These are phyloP conservation scores for Mactromeris polynyma DNA, from an alignment of 2,888 invertebrate genomes.

Conservation along the genomic window DNA sequence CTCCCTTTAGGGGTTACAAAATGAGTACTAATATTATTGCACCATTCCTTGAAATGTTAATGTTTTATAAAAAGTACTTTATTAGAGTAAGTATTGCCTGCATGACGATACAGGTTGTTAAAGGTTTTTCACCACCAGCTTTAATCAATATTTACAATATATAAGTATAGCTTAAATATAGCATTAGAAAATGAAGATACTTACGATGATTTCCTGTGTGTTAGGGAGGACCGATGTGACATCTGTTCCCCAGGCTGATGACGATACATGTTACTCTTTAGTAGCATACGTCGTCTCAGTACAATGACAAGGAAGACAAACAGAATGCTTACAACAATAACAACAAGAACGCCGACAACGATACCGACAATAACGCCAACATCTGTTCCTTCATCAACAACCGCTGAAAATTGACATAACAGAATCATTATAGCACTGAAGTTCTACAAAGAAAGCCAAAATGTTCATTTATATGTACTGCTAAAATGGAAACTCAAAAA, in stretches of 20 bases:
- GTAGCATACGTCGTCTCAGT: slow-evolving; percentile 64
- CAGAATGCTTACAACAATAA: slow-evolving; percentile 64
- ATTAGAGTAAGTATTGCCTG: no score
- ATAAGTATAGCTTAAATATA: no score
- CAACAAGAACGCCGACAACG: slow-evolving; percentile 68
- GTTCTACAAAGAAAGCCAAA: no score
- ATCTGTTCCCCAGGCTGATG: slow-evolving; percentile 59
- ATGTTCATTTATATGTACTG: background rate
- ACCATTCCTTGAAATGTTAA: no score
- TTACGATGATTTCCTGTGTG: slow-evolving; percentile 59
- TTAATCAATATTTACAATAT: background rate
- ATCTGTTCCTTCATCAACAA: slow-evolving; percentile 54
- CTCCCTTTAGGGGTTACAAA: no score
- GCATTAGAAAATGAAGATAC: background rate
- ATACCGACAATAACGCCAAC: slow-evolving; percentile 73
- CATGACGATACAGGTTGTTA: background rate
- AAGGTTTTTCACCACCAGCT: background rate
- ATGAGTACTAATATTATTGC: no score
- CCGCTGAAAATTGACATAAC: slow-evolving; percentile 48
- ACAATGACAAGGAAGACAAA: slow-evolving; percentile 71
- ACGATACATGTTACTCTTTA: slow-evolving; percentile 74
- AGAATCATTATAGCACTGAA: background rate
- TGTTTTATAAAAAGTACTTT: no score
- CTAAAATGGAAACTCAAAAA: background rate
- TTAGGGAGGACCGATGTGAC: slow-evolving; percentile 49